phyloP scores from a whole-genome alignment of 2,113 vertebrate species.

The Caranx ignobilis region DNA sequence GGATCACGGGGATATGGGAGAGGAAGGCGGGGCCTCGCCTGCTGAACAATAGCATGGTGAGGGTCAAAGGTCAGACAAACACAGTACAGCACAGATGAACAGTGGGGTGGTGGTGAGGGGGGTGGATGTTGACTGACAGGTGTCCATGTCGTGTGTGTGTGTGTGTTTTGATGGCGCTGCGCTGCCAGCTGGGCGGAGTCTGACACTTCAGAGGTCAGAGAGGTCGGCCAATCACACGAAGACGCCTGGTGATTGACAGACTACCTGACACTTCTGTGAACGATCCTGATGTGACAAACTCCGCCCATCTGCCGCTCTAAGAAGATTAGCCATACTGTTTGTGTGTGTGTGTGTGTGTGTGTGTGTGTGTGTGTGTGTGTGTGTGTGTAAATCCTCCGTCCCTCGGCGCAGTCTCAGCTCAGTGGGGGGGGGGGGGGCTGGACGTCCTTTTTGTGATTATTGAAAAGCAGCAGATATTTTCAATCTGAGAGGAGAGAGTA shows the following conservation, averaged over 20 bases:
- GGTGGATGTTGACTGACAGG: not conserved
- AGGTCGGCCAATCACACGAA: slow-evolving; percentile 35
- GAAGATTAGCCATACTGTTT: slow-evolving; percentile 35
- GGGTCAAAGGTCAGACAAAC: slow-evolving; percentile 80
- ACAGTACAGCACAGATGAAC: slow-evolving; percentile 65
- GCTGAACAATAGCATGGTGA: slow-evolving; percentile 90
- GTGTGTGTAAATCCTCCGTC: slow-evolving; percentile 13
- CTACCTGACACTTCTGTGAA: slow-evolving; percentile 15
- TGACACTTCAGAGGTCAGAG: slow-evolving; percentile 6
- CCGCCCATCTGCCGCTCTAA: slow-evolving; percentile 43
- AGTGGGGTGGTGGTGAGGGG: slow-evolving; percentile 24
- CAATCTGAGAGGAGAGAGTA: slow-evolving; percentile 6
- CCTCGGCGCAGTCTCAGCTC: slow-evolving; percentile 9
- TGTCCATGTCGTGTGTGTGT: not conserved
- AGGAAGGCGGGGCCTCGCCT: slow-evolving; percentile 92
- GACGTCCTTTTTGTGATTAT: slow-evolving; percentile 25
- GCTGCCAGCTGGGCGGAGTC: slow-evolving; percentile 16
- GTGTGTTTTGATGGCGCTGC: not conserved
- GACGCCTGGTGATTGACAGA: slow-evolving; percentile 34
- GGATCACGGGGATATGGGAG: slow-evolving; percentile 96
- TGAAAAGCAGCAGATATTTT: slow-evolving; percentile 37
- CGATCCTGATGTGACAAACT: slow-evolving; percentile 26
- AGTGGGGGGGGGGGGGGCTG: not conserved
- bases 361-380: slow-evolving; percentile 9
- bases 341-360: slow-evolving; percentile 9